phyloP scores from a whole-genome alignment of 2,888 invertebrate species.

The Tachystola acroxantha region DNA sequence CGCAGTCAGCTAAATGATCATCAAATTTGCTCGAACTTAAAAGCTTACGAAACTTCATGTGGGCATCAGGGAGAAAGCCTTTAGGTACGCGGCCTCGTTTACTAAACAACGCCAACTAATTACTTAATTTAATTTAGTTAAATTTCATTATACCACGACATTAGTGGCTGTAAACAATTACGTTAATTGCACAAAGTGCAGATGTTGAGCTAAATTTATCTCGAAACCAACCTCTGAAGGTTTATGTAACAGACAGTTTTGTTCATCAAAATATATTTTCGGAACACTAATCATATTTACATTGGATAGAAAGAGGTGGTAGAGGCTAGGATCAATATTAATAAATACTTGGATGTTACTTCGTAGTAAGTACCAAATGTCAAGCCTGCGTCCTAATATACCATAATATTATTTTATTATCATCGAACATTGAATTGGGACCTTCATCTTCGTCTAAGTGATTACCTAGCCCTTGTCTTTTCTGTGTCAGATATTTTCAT shows the following conservation, averaged over 20 bases:
- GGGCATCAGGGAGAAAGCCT: constrained; percentile 14
- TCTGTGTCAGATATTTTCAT: too few species aligned
- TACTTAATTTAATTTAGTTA: neutral
- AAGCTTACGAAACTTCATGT: constrained; percentile 44
- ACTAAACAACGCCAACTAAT: constrained; percentile 24
- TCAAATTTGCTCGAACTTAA: constrained; percentile 41
- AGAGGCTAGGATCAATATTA: too few species aligned
- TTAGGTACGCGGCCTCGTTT: constrained; percentile 34
- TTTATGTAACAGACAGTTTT: too few species aligned
- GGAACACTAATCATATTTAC: too few species aligned
- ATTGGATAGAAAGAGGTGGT: neutral
- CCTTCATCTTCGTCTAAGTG: neutral
- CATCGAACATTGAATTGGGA: too few species aligned
- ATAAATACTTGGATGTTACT: too few species aligned
- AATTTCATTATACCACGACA: constrained; percentile 1
- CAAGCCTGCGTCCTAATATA: too few species aligned
- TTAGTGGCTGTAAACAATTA: constrained; percentile 2
- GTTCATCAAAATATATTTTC: too few species aligned
- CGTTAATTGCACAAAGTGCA: neutral
- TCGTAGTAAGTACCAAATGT: too few species aligned
- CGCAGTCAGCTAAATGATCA: constrained; percentile 40
- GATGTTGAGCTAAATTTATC: constrained; percentile 7
- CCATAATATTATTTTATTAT: neutral
- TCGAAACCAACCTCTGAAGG: neutral
- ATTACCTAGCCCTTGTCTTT: neutral